phyloP scores from a whole-genome alignment of 2,888 invertebrate species.

The Amitus sp. region DNA sequence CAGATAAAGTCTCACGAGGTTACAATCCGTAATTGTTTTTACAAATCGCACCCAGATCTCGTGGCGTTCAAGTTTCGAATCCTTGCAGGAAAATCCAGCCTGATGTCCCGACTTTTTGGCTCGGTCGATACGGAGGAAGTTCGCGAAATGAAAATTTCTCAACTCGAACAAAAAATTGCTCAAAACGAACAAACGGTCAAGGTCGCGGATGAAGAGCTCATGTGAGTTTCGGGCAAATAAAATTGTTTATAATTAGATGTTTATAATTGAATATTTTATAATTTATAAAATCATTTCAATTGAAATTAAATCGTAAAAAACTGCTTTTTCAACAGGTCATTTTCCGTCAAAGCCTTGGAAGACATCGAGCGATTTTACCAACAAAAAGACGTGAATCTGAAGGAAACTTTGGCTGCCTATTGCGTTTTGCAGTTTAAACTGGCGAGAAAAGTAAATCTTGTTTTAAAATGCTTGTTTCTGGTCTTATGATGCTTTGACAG shows the following conservation, averaged over 20 bases:
- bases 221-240: constrained; percentile 65
- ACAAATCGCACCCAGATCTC: background rate
- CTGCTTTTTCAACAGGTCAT: constrained; percentile 69
- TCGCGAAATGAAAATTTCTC: constrained; percentile 75
- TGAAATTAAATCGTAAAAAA: no score
- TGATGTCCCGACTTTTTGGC: constrained; percentile 80
- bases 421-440: constrained; percentile 79
- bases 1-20: constrained; percentile 67
- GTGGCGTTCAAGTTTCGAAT: background rate
- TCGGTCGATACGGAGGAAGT: constrained; percentile 80
- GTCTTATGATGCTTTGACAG: constrained; percentile 1
- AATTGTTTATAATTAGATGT: no score
- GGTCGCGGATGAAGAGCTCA: constrained; percentile 70
- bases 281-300: no score
- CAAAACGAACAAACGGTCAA: constrained; percentile 71
- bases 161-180: constrained; percentile 75
- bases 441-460: constrained; percentile 73
- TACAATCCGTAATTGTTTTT: background rate
- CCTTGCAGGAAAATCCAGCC: constrained; percentile 71
- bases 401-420: constrained; percentile 76
- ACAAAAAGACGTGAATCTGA: constrained; percentile 77
- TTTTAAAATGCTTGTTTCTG: constrained; percentile 31
- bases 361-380: constrained; percentile 79
- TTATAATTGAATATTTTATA: no score
- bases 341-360: constrained; percentile 73